A percentile compares a stretch with the other conserved stretches of the same genome.
These are phyloP conservation scores for Cryptomyrus ogoouensis DNA, from an alignment of 2,113 vertebrate species.

Conservation along the genomic window DNA sequence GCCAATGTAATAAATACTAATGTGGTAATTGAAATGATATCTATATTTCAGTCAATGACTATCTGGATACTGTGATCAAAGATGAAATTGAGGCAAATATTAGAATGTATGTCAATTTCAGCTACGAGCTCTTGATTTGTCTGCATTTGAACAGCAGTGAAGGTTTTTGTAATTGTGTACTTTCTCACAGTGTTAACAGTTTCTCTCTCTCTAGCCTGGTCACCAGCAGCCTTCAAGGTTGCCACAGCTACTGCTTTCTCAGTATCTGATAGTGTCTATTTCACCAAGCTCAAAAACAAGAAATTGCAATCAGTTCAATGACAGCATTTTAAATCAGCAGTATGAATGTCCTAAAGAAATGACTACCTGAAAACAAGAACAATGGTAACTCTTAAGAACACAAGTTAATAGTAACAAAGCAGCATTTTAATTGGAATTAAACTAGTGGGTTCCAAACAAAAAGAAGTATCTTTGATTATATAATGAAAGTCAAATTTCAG, in stretches of 20 bases:
- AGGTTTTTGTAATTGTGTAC: slow-evolving; percentile 64
- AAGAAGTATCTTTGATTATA: neutral
- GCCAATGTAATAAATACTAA: neutral
- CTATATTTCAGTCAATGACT: neutral
- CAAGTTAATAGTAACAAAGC: neutral
- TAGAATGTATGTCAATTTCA: slow-evolving; percentile 3
- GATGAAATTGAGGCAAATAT: neutral
- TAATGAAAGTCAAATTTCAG: neutral
- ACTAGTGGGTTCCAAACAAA: neutral
- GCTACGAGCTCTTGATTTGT: slow-evolving; percentile 71
- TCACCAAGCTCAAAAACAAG: slow-evolving; percentile 38
- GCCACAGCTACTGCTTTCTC: slow-evolving; percentile 69
- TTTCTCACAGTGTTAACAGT: slow-evolving; percentile 61
- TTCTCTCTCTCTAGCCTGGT: slow-evolving; percentile 72
- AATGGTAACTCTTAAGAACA: neutral
- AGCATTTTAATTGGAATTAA: neutral
- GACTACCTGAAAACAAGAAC: neutral
- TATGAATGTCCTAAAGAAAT: neutral
- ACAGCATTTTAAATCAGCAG: neutral
- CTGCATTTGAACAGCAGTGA: slow-evolving; percentile 56
- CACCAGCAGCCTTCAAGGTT: slow-evolving; percentile 70
- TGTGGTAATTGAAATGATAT: neutral
- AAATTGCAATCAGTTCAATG: neutral
- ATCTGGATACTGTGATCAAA: neutral
- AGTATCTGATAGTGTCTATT: slow-evolving; percentile 46